Conservation (phyloP, 1,140 invertebrate species). For the Mactra quadrangularis region DNA sequence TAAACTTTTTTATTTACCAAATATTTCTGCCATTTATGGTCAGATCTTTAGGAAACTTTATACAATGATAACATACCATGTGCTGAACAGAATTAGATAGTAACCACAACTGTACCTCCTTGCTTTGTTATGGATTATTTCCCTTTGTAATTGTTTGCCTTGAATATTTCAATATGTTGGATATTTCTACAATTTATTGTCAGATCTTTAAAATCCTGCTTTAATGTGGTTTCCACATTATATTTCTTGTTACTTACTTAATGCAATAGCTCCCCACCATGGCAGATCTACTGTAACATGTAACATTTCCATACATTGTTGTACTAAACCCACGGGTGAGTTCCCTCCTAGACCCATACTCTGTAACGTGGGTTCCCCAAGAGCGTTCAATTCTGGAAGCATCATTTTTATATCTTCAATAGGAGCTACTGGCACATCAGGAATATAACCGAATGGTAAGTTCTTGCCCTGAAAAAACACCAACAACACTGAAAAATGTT, state of each 20-base stretch:
- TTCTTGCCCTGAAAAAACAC: not conserved
- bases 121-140: too few species aligned
- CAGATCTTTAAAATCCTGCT: too few species aligned
- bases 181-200: too few species aligned
- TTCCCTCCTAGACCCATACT: slow-evolving; percentile 92
- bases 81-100: too few species aligned
- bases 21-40: too few species aligned
- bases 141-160: too few species aligned
- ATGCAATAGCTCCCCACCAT: slow-evolving; percentile 94
- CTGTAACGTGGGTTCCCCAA: slow-evolving; percentile 90
- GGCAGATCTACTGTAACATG: slow-evolving; percentile 91
- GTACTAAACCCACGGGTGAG: slow-evolving; percentile 91
- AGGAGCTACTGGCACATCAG: slow-evolving; percentile 36
- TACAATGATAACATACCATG: too few species aligned
- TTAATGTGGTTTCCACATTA: too few species aligned
- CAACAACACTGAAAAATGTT: not conserved
- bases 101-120: too few species aligned
- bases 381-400: slow-evolving; percentile 78
- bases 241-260: slow-evolving; percentile 86
- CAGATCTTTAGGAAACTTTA: too few species aligned
- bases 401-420: not conserved
- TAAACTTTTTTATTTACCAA: too few species aligned
- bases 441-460: slow-evolving; percentile 47
- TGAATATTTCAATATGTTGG: too few species aligned
- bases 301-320: slow-evolving; percentile 91